Percentiles rank a stretch among this genome's conserved stretches.
phyloP scores from a whole-genome alignment of 2,797 vertebrate species.

The Cephalopachus bancanus region DNA sequence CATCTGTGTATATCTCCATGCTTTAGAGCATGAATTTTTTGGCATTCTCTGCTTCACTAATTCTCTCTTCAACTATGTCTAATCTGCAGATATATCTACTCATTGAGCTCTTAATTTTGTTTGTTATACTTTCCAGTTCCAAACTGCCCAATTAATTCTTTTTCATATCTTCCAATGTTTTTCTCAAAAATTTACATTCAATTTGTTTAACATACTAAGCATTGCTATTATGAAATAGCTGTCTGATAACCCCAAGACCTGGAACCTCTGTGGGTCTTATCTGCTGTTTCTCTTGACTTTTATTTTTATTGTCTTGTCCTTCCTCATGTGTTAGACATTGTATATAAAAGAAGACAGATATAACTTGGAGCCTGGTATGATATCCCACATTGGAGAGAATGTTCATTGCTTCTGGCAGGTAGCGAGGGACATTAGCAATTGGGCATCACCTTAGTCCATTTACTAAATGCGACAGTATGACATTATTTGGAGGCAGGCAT shows the following conservation, averaged over 20 bases:
- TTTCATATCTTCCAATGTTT: not conserved
- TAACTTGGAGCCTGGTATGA: too few species aligned
- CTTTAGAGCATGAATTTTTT: not conserved
- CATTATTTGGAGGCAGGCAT: not conserved
- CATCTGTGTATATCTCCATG: not conserved
- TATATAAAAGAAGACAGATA: not conserved
- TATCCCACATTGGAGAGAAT: not conserved
- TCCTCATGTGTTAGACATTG: not conserved
- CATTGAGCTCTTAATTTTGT: not conserved
- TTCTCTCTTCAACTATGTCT: not conserved
- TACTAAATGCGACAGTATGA: not conserved
- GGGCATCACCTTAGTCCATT: not conserved
- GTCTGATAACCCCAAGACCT: not conserved
- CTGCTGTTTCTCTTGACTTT: not conserved
- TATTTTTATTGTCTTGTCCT: not conserved
- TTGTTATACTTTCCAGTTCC: not conserved
- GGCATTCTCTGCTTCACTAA: not conserved
- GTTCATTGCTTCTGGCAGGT: not conserved
- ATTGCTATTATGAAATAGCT: fast-evolving
- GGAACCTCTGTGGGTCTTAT: not conserved
- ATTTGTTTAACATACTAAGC: not conserved
- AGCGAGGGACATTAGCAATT: not conserved
- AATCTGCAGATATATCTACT: not conserved
- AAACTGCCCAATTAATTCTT: not conserved
- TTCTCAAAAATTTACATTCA: not conserved